A percentile compares a stretch with the other conserved stretches of the same genome.
These are phyloP conservation scores for Eulemur albifrons DNA, from an alignment of 2,797 vertebrate species.

Conservation along the genomic window DNA sequence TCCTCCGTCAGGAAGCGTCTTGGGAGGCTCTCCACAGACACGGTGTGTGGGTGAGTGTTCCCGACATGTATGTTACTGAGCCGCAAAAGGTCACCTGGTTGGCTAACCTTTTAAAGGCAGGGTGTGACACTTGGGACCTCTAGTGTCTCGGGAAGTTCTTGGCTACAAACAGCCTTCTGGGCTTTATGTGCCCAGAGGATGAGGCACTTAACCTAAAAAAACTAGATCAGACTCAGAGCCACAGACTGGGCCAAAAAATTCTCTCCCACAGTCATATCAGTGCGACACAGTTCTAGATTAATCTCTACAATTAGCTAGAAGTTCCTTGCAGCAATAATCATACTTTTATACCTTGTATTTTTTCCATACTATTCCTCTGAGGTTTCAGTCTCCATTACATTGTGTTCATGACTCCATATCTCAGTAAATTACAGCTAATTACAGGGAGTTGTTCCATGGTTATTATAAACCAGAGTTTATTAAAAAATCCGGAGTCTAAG, in stretches of 20 bases:
- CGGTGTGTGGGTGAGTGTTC: background rate
- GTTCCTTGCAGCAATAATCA: background rate
- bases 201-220: background rate
- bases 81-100: background rate
- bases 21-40: background rate
- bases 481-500: background rate
- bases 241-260: background rate
- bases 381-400: background rate
- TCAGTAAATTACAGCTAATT: background rate
- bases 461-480: slow-evolving; percentile 8
- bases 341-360: background rate
- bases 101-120: background rate
- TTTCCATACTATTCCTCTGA: background rate
- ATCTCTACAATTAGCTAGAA: background rate
- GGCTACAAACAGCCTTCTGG: background rate
- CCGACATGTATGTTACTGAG: background rate
- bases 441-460: background rate
- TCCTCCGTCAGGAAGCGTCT: background rate
- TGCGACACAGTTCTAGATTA: background rate
- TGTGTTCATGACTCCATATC: background rate
- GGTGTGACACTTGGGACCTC: background rate
- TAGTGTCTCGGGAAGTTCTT: background rate
- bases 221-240: background rate
- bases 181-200: background rate
- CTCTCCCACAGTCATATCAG: background rate